Percentiles rank a stretch among this genome's conserved stretches.
These are phyloP conservation scores for Platycnemis pennipes DNA, from an alignment of 2,888 invertebrate species.

Conservation along the genomic window DNA sequence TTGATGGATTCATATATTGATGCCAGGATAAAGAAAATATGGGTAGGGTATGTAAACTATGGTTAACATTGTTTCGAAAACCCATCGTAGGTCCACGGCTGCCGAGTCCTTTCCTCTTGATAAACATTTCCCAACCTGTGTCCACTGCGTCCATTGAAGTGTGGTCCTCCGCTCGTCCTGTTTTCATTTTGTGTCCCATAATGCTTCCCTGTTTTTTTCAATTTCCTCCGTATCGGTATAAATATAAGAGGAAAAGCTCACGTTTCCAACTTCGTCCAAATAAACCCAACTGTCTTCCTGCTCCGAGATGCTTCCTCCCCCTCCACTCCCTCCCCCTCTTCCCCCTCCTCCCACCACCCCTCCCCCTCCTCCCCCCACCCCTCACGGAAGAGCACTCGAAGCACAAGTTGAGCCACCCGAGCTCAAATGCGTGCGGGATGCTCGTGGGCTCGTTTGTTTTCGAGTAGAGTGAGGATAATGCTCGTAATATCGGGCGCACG, in stretches of 20 bases:
- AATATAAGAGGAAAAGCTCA: neutral
- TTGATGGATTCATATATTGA: no score
- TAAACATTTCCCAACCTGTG: neutral
- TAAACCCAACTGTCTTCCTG: neutral
- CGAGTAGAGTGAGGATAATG: neutral
- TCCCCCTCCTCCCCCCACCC: neutral
- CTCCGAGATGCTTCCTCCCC: neutral
- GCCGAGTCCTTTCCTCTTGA: neutral
- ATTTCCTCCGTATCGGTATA: neutral
- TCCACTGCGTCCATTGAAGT: neutral
- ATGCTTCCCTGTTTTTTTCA: neutral
- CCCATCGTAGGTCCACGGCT: neutral
- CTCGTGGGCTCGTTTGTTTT: neutral
- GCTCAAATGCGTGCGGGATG: neutral
- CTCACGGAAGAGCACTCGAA: neutral
- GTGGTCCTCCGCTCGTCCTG: neutral
- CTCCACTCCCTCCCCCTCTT: neutral
- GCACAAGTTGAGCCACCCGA: neutral
- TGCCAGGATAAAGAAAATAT: neutral
- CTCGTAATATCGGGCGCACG: neutral
- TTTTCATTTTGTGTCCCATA: neutral
- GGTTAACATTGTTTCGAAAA: neutral
- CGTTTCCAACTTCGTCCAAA: conserved; percentile 18
- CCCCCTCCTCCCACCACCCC: neutral
- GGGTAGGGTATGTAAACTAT: neutral